Evolutionary conservation across 2,888 invertebrate species (phyloP).

Genomic region (Pseudococcus viburni): DNA sequence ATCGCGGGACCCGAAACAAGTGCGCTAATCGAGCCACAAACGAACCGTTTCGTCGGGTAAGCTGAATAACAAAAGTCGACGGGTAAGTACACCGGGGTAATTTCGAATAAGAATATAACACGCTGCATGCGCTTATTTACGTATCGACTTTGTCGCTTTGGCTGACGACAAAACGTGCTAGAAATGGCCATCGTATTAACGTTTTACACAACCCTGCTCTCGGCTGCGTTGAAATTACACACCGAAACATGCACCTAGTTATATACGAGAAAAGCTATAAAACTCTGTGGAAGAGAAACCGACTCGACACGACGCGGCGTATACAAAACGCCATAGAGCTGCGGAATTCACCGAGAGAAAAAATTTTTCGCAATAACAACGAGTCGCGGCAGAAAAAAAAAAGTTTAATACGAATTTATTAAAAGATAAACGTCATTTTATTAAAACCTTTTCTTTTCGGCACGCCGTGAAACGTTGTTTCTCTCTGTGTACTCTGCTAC

Average conservation of each 20-base stretch:
- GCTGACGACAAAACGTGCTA: neutral
- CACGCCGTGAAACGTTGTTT: slow-evolving; percentile 43
- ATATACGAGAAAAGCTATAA: slow-evolving; percentile 1
- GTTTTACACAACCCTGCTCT: neutral
- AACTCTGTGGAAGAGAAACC: neutral
- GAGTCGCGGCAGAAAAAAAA: neutral
- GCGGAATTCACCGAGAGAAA: slow-evolving; percentile 34
- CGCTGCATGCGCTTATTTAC: neutral
- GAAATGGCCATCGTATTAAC: slow-evolving; percentile 5
- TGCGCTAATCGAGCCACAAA: too few relatives aligned
- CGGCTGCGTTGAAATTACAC: neutral
- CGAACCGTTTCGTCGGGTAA: too few relatives aligned
- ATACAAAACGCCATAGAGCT: slow-evolving; percentile 7
- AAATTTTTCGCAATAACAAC: slow-evolving; percentile 30
- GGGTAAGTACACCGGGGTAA: neutral
- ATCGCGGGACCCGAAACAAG: too few relatives aligned
- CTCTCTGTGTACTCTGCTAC: neutral
- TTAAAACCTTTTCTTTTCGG: slow-evolving; percentile 55
- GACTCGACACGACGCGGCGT: neutral
- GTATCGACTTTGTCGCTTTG: neutral
- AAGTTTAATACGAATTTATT: slow-evolving; percentile 57
- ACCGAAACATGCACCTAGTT: neutral
- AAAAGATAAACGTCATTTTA: slow-evolving; percentile 54
- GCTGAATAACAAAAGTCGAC: neutral
- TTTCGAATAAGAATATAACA: neutral